Percentiles rank a stretch among this genome's conserved stretches.
These are phyloP conservation scores for Tenthredo amoena DNA, from an alignment of 2,888 invertebrate species.

Conservation along the genomic window DNA sequence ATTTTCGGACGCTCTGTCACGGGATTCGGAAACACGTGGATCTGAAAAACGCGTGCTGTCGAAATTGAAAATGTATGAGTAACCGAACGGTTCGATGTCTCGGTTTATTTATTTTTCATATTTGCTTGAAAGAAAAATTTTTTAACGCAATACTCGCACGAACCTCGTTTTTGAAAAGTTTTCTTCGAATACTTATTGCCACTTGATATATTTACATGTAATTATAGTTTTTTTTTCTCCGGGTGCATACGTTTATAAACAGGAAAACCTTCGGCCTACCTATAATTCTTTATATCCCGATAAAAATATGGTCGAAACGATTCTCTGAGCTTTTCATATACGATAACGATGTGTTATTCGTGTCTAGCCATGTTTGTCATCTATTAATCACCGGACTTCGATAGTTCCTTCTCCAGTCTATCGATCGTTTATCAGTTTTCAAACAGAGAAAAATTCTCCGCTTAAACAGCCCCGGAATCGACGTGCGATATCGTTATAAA, in stretches of 20 bases:
- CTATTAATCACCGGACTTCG: neutral
- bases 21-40: slow-evolving; percentile 12
- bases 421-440: neutral
- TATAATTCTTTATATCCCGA: no score
- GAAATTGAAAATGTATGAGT: neutral
- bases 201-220: no score
- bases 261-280: no score
- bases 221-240: no score
- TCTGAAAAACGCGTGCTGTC: neutral
- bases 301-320: no score
- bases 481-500: neutral
- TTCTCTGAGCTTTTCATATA: no score
- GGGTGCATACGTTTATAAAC: no score
- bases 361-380: neutral
- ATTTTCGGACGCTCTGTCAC: slow-evolving; percentile 23
- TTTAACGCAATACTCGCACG: no score
- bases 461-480: neutral
- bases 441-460: neutral
- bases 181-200: no score
- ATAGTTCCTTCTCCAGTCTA: neutral
- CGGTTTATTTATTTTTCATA: neutral
- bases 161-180: no score
- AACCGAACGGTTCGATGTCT: neutral
- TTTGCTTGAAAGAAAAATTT: neutral
- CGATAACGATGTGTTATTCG: neutral